Percentiles rank a stretch among this genome's conserved stretches.
Evolutionary conservation across 2,113 vertebrate genomes (phyloP).

Genomic region (Protobothrops flavoviridis): DNA sequence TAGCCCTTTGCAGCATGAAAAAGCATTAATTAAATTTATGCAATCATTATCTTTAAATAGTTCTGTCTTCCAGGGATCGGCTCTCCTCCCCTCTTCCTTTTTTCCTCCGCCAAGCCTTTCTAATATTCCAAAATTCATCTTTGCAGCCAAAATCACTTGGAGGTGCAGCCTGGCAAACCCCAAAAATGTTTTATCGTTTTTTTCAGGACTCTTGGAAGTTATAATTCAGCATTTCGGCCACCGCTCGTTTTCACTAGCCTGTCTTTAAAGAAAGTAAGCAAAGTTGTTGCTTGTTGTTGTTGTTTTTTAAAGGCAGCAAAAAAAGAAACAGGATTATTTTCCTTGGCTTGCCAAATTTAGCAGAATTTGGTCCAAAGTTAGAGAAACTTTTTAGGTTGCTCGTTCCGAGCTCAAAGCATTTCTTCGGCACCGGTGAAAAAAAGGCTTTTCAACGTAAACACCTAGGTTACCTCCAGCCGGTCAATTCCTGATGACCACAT

Average conservation of each 20-base stretch:
- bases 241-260: background rate
- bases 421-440: background rate
- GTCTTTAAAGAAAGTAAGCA: background rate
- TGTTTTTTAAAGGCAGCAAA: background rate
- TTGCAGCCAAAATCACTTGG: conserved; percentile 54
- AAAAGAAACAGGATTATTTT: background rate
- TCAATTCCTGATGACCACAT: background rate
- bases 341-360: background rate
- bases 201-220: background rate
- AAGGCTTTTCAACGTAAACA: background rate
- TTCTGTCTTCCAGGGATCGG: conserved; percentile 91
- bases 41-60: conserved; percentile 99
- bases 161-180: background rate
- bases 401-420: background rate
- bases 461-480: too few species aligned
- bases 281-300: background rate
- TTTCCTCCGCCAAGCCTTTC: conserved; percentile 56
- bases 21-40: conserved; percentile 99
- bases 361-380: background rate
- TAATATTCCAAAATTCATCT: conserved; percentile 68
- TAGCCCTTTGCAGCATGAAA: conserved; percentile 94
- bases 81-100: conserved; percentile 67
- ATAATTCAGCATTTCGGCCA: background rate
- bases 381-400: background rate
- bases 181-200: background rate